These are phyloP conservation scores for Amblyjoppa proteus DNA, from an alignment of 2,888 invertebrate species.

Conservation along the genomic window DNA sequence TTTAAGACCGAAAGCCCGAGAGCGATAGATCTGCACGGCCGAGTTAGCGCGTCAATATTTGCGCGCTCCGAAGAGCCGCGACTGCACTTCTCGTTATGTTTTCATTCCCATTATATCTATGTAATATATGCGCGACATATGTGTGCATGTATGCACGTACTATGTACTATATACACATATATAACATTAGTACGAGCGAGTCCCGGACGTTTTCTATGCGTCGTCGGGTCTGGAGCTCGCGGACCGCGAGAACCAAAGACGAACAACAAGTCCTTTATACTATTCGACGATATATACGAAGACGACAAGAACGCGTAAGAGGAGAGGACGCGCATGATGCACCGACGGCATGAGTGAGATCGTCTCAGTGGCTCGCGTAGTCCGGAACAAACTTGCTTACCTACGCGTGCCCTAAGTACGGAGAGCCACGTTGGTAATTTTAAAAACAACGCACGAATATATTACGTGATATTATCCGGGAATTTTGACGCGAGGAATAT, in stretches of 20 bases:
- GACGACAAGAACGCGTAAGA: constrained; percentile 41
- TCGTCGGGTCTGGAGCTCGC: constrained; percentile 24
- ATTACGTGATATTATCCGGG: constrained; percentile 41
- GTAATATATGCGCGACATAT: constrained; percentile 6
- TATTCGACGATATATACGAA: constrained; percentile 21
- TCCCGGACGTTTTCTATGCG: constrained; percentile 24
- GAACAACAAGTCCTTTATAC: constrained; percentile 58
- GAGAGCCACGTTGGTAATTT: constrained; percentile 38
- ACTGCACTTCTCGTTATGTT: constrained; percentile 37
- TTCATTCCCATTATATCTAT: constrained; percentile 23
- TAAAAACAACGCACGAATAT: constrained; percentile 22
- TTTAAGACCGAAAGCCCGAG: constrained; percentile 5
- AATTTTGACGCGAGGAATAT: constrained; percentile 5
- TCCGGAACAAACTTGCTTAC: constrained; percentile 64
- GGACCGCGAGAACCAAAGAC: constrained; percentile 28
- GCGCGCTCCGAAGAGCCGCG: constrained; percentile 9
- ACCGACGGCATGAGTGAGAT: constrained; percentile 13
- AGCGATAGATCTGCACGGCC: constrained; percentile 3
- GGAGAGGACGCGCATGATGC: constrained; percentile 13
- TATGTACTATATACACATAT: not conserved
- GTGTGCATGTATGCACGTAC: not conserved
- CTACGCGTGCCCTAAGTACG: constrained; percentile 54
- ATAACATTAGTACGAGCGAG: constrained; percentile 28
- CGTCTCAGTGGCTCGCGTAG: constrained; percentile 28
- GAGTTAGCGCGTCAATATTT: constrained; percentile 39